These are phyloP conservation scores for Phainopepla nitens DNA, from an alignment of 2,113 vertebrate species.

Conservation along the genomic window DNA sequence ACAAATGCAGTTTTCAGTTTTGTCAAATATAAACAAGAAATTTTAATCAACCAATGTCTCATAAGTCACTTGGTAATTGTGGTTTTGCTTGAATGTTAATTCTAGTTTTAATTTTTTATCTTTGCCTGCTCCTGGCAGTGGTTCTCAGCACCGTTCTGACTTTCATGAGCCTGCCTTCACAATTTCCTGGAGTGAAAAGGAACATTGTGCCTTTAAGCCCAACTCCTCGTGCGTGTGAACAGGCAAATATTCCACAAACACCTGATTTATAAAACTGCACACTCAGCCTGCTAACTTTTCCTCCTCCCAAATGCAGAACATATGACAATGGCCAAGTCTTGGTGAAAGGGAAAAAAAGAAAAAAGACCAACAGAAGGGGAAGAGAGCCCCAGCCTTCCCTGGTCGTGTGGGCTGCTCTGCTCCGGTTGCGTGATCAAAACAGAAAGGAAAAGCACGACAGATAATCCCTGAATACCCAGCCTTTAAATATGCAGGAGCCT, in stretches of 20 bases:
- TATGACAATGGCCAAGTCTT: background rate
- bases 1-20: background rate
- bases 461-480: constrained; percentile 85
- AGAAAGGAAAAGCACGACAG: constrained; percentile 79
- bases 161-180: background rate
- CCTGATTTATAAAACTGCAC: background rate
- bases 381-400: background rate
- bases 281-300: background rate
- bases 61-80: background rate
- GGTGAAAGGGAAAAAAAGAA: rapidly evolving
- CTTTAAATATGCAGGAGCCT: constrained; percentile 91
- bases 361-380: background rate
- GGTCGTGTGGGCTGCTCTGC: constrained; percentile 65
- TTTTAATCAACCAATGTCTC: background rate
- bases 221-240: background rate
- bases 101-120: background rate
- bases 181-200: background rate
- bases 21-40: background rate
- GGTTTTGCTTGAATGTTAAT: background rate
- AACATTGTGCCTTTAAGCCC: background rate
- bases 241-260: background rate
- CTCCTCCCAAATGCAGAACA: background rate
- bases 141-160: background rate
- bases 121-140: background rate
- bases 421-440: constrained; percentile 83